phyloP scores from a whole-genome alignment of 92 coral and sea anemone genomes.

The Galaxea fascicularis region DNA sequence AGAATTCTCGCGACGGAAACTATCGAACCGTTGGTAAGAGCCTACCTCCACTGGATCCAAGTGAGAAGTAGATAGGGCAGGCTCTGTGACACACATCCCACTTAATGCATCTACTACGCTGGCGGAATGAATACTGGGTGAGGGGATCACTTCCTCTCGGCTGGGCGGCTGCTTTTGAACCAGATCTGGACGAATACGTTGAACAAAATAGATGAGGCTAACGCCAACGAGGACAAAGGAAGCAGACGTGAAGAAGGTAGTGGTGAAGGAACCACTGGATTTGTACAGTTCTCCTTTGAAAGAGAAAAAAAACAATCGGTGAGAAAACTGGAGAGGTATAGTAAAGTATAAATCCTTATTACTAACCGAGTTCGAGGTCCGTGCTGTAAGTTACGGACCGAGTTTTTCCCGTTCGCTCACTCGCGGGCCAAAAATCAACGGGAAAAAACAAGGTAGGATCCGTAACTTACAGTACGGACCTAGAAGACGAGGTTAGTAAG shows the following conservation, averaged over 20 bases:
- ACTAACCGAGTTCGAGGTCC: too few species aligned
- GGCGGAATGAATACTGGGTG: conserved; percentile 71
- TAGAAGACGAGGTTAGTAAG: too few species aligned
- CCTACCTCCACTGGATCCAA: conserved; percentile 40
- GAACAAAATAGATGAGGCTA: conserved; percentile 72
- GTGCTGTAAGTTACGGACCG: too few species aligned
- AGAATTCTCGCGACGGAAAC: conserved; percentile 18
- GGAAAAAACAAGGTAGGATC: too few species aligned
- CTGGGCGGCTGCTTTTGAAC: conserved; percentile 17
- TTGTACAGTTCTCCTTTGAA: conserved; percentile 74
- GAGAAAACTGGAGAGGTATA: neutral
- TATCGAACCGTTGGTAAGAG: conserved; percentile 47
- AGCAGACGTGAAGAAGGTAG: conserved; percentile 67
- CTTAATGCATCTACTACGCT: conserved; percentile 73
- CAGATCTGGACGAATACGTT: conserved; percentile 77
- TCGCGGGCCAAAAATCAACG: too few species aligned
- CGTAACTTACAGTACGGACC: too few species aligned
- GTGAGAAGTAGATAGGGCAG: conserved; percentile 32
- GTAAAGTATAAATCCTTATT: neutral
- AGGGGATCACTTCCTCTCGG: conserved; percentile 48
- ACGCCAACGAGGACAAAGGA: conserved; percentile 63
- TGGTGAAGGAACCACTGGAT: conserved; percentile 69
- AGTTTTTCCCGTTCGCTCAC: too few species aligned
- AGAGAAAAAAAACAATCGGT: neutral
- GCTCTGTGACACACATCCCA: conserved; percentile 75